Percentiles rank a stretch among this genome's conserved stretches.
Evolutionary conservation across 2,797 vertebrate species (phyloP).

Genomic region (Choloepus didactylus): DNA sequence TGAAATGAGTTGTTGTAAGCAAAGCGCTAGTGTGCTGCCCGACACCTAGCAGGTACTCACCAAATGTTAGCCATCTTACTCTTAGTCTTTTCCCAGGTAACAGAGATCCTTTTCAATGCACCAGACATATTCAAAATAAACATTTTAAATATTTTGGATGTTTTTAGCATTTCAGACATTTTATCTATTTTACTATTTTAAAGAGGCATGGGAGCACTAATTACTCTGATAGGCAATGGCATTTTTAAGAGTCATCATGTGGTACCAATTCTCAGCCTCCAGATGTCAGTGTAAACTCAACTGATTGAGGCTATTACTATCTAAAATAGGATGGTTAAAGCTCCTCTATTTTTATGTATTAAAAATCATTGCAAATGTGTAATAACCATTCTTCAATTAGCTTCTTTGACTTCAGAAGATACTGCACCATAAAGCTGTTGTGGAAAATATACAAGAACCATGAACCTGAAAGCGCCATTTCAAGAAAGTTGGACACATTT

Average conservation of each 20-base stretch:
- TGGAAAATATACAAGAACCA: neutral
- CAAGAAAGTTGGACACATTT: neutral
- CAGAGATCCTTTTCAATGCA: neutral
- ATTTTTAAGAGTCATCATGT: neutral
- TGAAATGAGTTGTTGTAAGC: neutral
- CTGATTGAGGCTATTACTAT: conserved; percentile 33
- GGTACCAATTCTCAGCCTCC: conserved; percentile 55
- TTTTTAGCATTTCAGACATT: neutral
- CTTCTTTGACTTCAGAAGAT: conserved; percentile 26
- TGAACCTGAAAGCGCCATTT: neutral
- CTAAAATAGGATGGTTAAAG: neutral
- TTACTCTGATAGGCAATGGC: neutral
- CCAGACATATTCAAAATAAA: neutral
- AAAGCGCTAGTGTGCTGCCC: neutral
- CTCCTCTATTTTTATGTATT: neutral
- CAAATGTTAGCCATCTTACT: neutral
- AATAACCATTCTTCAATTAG: neutral
- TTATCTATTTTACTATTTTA: neutral
- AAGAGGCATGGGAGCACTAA: neutral
- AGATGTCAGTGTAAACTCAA: conserved; percentile 86
- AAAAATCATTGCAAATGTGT: neutral
- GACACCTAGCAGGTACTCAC: neutral
- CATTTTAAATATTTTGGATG: neutral
- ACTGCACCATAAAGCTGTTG: neutral
- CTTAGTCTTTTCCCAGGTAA: neutral